Evolutionary conservation across 2,113 vertebrate species (phyloP), one percentile per base, ranked within the genome.

Genomic region (Variabilichromis moorii): DNA sequence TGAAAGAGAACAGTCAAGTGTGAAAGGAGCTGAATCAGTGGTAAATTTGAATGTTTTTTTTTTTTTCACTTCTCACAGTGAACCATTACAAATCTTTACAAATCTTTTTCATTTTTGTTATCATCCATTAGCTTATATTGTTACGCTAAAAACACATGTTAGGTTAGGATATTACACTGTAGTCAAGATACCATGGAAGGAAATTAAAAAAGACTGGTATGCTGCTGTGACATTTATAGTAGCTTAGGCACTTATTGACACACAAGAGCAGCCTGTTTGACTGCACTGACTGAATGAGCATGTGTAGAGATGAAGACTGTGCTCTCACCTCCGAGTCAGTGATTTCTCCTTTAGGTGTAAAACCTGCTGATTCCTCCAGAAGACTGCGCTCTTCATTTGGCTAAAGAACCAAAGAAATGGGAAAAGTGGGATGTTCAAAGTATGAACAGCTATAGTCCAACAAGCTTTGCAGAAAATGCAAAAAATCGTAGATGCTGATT

Each of bases 331-430:
- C 95, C 2, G 91, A 50, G 81, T 88, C 73, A n/a, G 53, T 8
- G 21, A 78, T 17, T 54, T 91, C 37, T 92, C 86, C 96, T 88
- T 93, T 95, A 14, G 95, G 93, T 83, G 87, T 94, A 91, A 97
- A 98, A 54, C 93, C 95, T 94, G 96, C 97, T 54, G 97, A 97
- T 94, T 99, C 98, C 93, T 98, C 97, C 88, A 98, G 94, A 71
- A 99, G 91, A 68, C 97, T 97, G 87, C 98, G 97, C 81, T 99
- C 98, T 96, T 99, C 98, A 71, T 99, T 99, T 89, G 97, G 97
- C 98, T 99, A 51, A 54, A 71, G 16, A 78, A 66, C 2, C 47
- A 14, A 68, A 91, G 9, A 61, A 61, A 90, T 11, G 28, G 10
- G 4, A 51, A 59, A 28, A 37, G 28, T 54, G 14, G 40, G 5